Conservation (phyloP, 2,113 vertebrate species). For the Mesembrinibis cayennensis region DNA sequence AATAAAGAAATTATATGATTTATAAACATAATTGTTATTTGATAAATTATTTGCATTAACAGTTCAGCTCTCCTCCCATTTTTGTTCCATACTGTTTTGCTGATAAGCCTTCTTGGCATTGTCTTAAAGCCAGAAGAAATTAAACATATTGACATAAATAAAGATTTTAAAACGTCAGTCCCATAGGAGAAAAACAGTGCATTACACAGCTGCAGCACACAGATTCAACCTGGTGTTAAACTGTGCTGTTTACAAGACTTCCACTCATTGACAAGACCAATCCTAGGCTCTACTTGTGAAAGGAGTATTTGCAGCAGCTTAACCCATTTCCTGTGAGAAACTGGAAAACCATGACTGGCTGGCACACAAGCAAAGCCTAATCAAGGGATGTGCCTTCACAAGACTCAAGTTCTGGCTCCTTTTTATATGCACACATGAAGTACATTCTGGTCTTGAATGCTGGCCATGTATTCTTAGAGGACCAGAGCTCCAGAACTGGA, state of each 20-base stretch:
- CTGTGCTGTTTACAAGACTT: neutral
- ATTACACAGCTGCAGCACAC: neutral
- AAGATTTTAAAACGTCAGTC: neutral
- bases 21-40: neutral
- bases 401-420: neutral
- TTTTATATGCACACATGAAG: neutral
- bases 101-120: neutral
- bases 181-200: neutral
- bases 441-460: neutral
- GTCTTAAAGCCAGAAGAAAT: neutral
- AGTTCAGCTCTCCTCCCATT: neutral
- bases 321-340: neutral
- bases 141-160: neutral
- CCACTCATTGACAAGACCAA: neutral
- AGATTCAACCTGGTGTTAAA: neutral
- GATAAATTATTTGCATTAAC: neutral
- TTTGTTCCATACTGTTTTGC: neutral
- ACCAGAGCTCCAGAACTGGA: neutral
- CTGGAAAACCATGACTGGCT: neutral
- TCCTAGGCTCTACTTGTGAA: neutral
- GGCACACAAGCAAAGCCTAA: neutral
- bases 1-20: conserved; percentile 15
- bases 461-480: neutral
- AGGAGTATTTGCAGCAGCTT: neutral
- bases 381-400: neutral